Percentiles rank a stretch among this genome's conserved stretches.
Evolutionary conservation across 2,888 invertebrate species (phyloP).

Genomic region (Orchesellides sinensis): DNA sequence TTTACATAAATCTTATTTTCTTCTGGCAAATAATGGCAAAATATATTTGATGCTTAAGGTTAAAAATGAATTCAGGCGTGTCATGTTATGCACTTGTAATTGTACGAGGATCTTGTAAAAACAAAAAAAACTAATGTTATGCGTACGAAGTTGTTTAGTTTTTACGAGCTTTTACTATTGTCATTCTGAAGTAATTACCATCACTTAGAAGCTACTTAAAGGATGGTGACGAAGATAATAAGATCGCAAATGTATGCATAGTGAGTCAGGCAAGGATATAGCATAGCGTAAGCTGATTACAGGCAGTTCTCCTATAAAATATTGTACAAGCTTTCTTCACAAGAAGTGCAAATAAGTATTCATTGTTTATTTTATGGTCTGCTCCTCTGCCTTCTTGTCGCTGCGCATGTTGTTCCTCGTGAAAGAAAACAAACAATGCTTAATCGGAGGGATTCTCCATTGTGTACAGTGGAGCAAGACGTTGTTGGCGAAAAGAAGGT

Average conservation of each 20-base stretch:
- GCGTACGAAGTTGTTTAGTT: too few species aligned
- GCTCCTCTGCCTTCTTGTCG: not conserved
- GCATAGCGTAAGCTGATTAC: not conserved
- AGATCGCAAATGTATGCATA: not conserved
- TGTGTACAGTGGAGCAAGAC: too few species aligned
- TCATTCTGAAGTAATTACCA: slow-evolving; percentile 10
- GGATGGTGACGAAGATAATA: not conserved
- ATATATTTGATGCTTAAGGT: too few species aligned
- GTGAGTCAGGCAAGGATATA: not conserved
- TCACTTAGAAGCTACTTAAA: not conserved
- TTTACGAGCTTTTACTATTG: slow-evolving; percentile 26
- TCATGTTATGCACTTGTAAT: too few species aligned
- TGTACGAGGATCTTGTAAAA: too few species aligned
- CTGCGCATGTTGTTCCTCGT: not conserved
- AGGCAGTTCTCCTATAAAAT: not conserved
- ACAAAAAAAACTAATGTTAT: too few species aligned
- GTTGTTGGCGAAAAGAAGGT: too few species aligned
- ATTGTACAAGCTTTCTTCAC: not conserved
- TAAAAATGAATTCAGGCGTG: too few species aligned
- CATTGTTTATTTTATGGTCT: not conserved
- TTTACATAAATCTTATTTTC: too few species aligned
- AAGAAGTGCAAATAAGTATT: not conserved
- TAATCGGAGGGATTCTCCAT: too few species aligned
- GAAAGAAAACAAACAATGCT: not conserved
- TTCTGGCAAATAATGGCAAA: too few species aligned